Base-by-base conservation (phyloP, 2,797 vertebrate species). In the Rhynchotus rufescens region DNA sequence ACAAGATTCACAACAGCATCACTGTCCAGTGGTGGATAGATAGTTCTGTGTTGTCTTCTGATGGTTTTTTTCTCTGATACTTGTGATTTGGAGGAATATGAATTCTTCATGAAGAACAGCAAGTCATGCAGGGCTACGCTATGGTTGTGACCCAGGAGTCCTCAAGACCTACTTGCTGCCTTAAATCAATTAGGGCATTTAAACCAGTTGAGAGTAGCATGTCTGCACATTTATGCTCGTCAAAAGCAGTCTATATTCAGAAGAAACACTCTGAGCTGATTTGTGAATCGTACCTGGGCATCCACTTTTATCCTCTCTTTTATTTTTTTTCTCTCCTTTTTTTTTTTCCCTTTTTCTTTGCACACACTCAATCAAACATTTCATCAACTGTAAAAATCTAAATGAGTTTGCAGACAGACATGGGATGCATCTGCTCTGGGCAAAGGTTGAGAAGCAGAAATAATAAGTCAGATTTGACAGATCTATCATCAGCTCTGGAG, bases 381-480 rank as follows among this genome's bases (percentile, higher is more conserved):
- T 92, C 45, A 79, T 40, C 64, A 81, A 66, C 56, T 76, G 23
- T 54, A 51, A 77, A n/a, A 84, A 81, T 34, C 64, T 69, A n/a
- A 30, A 47, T 12, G 42, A 79, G 49, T 14, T 80, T 83, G 73
- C 65, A 89, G 80, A 74, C 80, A 76, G 38, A 69, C 22, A 30
- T 56, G 49, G 71, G 56, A 38, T 65, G 60, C 25, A 32, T 42
- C 77, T 91, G 69, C 52, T 78, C 38, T 52, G 67, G 65, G 86
- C 56, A 69, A n/a, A 45, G 57, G 78, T 42, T 42, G 51, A 57
- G 54, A 86, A 72, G 77, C 45, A 86, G 90, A 89, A 96, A 84
- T 56, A 90, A 76, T 25, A 60, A 79, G 52, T 40, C 72, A 54
- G 59, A 66, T 66, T 86, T 81, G 86, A 88, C 84, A 88, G 67